Base-by-base conservation (phyloP, 2,888 invertebrate genomes). In the Ernsta delagoae region DNA sequence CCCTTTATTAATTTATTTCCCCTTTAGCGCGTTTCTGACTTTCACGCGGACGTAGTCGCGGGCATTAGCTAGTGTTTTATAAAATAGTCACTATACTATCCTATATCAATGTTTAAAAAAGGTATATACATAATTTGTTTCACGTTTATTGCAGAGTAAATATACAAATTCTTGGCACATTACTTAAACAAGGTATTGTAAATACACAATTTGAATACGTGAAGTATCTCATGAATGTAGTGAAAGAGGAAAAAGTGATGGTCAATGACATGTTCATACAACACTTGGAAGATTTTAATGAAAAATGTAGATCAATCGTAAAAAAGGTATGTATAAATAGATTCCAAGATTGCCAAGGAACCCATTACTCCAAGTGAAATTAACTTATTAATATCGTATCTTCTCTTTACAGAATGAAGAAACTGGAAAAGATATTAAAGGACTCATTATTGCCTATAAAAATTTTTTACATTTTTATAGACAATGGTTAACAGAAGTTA, bases 151-250 rank as follows among this genome's bases (percentile, higher is more conserved):
- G 72, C 88, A 95, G 97, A 78, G 87, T 96, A 54, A 98, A 98
- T 82, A 90, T 94, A 64, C 95, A 96, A 85, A 97, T 98, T 72
- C 85, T 97, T 61, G 96, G 96, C 11, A 95, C 96, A 34, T 94
- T 98, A 87, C 75, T 98, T 41, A 91, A 90, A 11, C 95, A 96
- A 78, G 97, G 96, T 2, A 94, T 95, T 75, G 82, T 83, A 4
- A 85, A 90, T 31, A 89, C 82, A 70, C 92, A 96, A 68, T 96
- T 97, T 83, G 82, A 86, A 0, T 97, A 96, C 83, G 90, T 97
- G 31, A 82, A 95, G 12, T 94, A 95, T 79, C 89, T 98, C 34
- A 94, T 98, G 94, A 94, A 96, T 75, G 86, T 94, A 54, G 94
- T 95, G 71, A 90, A 94, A 72, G 85, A 92, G 59, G 94, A 96